Evolutionary conservation across 2,113 vertebrate species (phyloP), one percentile per base, ranked within the genome.

Genomic region (Oxyruncus cristatus): DNA sequence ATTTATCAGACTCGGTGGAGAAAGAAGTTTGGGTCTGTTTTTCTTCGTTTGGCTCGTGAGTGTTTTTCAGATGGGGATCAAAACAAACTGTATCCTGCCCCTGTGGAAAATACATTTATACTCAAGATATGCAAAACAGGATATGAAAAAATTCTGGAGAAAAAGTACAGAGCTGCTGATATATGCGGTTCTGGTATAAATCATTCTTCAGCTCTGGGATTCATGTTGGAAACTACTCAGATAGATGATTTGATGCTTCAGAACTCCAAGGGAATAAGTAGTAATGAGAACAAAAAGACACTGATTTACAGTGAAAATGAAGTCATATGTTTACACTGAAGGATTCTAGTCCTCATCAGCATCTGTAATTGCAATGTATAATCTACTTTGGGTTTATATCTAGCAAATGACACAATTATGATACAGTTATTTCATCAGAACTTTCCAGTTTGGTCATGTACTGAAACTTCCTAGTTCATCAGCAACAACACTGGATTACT

Each of bases 61-160:
- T 32, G 42, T 87, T 94, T 89, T 92, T 97, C 59, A 92, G 83
- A 97, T 77, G 82, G 44, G 72, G 91, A 97, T 95, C 80, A 97
- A 95, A 97, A 96, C 89, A 95, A 95, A 91, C 52, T 1, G 1
- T 95, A 93, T 96, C 94, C 71, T 92, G 91, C 74, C 72, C 79
- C 89, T 92, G 74, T 97, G 95, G 97, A 97, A 97, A 97, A 97
- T 91, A 85, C 95, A 97, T 97, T 97, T 97, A 95, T 95, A 88
- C 70, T 95, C 63, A 94, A 95, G 95, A 89, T 95, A 97, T 75
- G 92, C 95, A 97, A 96, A 97, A 96, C 97, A 97, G 92, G 95
- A 96, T 97, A 94, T 94, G 94, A 96, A 94, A 97, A 97, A 93
- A 96, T 91, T 91, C 71, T 96, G 92, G 95, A 96, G 66, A 63